Evolutionary conservation across 2,113 vertebrate species (phyloP), one percentile per base, ranked within the genome.

Genomic region (Tragulus kanchil): DNA sequence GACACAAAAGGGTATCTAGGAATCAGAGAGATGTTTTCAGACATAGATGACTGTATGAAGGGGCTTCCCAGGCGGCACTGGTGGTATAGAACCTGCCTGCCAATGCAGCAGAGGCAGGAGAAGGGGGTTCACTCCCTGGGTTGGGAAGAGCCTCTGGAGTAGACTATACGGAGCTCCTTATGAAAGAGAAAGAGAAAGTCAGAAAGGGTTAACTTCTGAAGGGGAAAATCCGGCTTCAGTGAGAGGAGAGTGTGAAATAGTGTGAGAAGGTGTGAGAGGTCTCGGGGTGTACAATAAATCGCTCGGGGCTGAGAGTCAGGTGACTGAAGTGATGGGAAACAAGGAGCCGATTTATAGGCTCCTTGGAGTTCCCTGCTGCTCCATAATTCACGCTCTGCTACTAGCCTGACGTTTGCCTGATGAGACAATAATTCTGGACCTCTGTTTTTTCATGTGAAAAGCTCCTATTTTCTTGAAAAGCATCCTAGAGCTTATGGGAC

Each of bases 381-480:
- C 96, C 64, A 52, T 85, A 85, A 94, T 45, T 97, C 85, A 94
- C 0, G 1, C 48, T 42, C 67, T n/a, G 25, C 13, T n/a, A 13
- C n/a, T 17, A 3, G 17, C 23, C 54, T 71, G 88, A 82, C 89
- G 36, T 92, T 81, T 64, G 50, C 88, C 69, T 61, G 0, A n/a
- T 52, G 95, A 82, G 93, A 77, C 82, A 50, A n/a, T 96, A 84
- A 95, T 48, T 88, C 31, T 59, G 42, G 81, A 52, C 42, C 52
- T 97, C 89, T 90, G 62, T 19, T 64, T 86, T 87, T 93, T 92
- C 84, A 69, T 59, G 48, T 19, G 78, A 65, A 90, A 90, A 52
- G 61, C 36, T 61, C 50, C 26, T 15, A 54, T 90, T 96, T 92
- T 96, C 64, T 71, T 59, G 64, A 50, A 69, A 93, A 94, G 85